Base-by-base conservation (phyloP, 2,888 invertebrate species). In the Colletes collaris region DNA sequence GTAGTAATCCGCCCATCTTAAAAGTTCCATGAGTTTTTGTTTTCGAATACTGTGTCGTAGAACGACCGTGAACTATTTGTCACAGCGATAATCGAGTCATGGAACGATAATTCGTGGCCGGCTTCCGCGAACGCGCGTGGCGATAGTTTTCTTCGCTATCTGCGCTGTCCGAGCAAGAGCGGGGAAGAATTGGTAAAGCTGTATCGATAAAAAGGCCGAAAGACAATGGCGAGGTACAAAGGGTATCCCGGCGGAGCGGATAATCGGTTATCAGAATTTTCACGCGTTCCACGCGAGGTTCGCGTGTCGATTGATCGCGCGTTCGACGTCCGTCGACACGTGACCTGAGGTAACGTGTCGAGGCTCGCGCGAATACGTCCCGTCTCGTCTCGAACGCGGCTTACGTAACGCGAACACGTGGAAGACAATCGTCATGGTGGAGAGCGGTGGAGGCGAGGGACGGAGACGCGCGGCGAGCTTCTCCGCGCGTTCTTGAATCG, bases 271-370 rank as follows among this genome's bases (percentile, higher is more conserved):
- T 72, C 64, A 35, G 52, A 64, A 75, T 74, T 78, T 70, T 63
- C 73, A 55, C 56, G 64, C 66, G 58, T 13, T 71, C 64, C 70
- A 65, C 74, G 71, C 59, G 72, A 71, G 71, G 52, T 50, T 55
- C 27, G 46, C 44, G 37, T 49, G 35, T 64, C 62, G 72, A 27
- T 52, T 53, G 60, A 8, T 62, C 72, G 71, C 55, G 40, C 44
- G 67, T 65, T 58, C 63, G 56, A 37, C 66, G 69, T 8, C 50
- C 16, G 59, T 2, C 64, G 69, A 83, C 86, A 86, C 86, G 86
- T 86, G 86, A 86, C 80, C 68, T 46, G 56, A 71, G 81, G 65
- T 86, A 86, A 84, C 86, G 84, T 86, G 86, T 64, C 75, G 56
- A 75, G 65, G 74, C 59, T 70, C 62, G 52, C 76, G 76, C 72